A percentile compares a stretch with the other conserved stretches of the same genome.
Evolutionary conservation across 2,797 vertebrate genomes (phyloP).

Genomic region (Pterois miles): DNA sequence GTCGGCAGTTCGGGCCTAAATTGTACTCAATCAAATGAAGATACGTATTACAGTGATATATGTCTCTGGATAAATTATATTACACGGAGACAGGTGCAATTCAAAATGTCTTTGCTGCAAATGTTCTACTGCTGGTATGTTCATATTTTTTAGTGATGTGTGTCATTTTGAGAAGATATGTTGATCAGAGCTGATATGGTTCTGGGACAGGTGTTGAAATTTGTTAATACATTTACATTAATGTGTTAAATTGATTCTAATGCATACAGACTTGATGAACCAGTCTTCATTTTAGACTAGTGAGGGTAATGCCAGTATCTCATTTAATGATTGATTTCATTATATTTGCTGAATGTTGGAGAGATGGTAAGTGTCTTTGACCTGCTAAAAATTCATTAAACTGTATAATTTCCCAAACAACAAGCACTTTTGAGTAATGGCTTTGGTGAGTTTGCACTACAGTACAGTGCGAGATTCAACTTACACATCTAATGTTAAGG

Average conservation of each 20-base stretch:
- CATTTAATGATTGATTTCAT: not conserved
- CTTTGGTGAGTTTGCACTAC: not conserved
- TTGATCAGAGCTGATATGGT: not conserved
- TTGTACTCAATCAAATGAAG: not conserved
- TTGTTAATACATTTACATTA: too few relatives aligned
- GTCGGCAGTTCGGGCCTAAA: not conserved
- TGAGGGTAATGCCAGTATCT: not conserved
- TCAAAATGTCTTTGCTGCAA: not conserved
- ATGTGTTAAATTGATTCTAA: not conserved
- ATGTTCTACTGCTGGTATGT: not conserved
- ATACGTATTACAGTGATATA: not conserved
- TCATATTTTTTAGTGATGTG: not conserved
- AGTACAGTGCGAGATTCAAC: not conserved
- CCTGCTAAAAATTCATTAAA: not conserved
- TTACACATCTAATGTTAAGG: not conserved
- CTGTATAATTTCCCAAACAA: not conserved
- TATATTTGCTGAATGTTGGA: not conserved
- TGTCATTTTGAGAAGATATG: not conserved
- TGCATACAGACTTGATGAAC: not conserved
- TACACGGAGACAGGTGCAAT: not conserved
- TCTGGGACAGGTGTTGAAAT: not conserved
- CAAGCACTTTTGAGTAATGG: not conserved
- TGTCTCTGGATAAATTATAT: not conserved
- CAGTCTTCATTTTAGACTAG: not conserved
- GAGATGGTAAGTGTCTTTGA: not conserved